phyloP scores from a whole-genome alignment of 1,140 invertebrate genomes.

The Paralvinella palmiformis region DNA sequence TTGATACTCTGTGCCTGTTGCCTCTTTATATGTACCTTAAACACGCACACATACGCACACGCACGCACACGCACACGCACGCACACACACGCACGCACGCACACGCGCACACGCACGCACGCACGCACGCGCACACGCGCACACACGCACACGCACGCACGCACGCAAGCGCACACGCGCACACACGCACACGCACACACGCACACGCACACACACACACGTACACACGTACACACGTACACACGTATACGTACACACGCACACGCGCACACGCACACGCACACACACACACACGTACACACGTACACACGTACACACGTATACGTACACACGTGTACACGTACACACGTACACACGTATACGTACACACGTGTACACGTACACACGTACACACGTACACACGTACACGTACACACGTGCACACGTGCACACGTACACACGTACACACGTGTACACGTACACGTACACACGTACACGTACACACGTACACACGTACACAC shows the following conservation, averaged over 20 bases:
- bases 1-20: no score
- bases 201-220: no score
- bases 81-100: no score
- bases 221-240: background rate
- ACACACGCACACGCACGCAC: no score
- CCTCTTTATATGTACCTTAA: no score
- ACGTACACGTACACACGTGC: background rate
- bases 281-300: background rate
- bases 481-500: background rate
- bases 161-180: no score
- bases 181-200: no score
- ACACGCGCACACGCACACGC: background rate
- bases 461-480: background rate
- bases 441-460: background rate
- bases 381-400: slow-evolving; percentile 1
- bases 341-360: background rate
- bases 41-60: no score
- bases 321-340: background rate
- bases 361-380: background rate
- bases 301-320: background rate
- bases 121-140: no score
- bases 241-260: background rate
- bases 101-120: no score
- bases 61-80: no score
- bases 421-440: slow-evolving; percentile 1